Percentiles rank a stretch among this genome's conserved stretches.
Conservation (phyloP, 2,888 invertebrate genomes). For the Melanotus villosus region DNA sequence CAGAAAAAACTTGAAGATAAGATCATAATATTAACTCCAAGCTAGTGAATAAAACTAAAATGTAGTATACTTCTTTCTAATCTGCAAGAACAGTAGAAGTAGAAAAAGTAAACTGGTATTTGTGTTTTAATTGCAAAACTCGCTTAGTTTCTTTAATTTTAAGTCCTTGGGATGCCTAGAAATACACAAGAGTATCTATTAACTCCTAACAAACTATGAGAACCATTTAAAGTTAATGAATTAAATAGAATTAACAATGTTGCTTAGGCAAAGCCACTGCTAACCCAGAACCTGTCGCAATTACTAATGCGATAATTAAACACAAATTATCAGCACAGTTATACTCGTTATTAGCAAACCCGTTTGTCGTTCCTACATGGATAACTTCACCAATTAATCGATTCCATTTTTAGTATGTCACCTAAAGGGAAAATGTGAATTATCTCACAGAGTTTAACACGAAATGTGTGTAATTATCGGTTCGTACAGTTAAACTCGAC, state of each 20-base stretch:
- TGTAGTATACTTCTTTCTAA: no score
- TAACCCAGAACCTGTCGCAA: conserved; percentile 18
- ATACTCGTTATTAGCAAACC: conserved; percentile 10
- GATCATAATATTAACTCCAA: no score
- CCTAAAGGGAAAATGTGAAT: background rate
- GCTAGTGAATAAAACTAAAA: no score
- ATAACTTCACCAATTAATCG: conserved; percentile 8
- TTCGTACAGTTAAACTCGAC: no score
- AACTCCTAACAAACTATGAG: background rate
- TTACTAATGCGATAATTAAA: conserved; percentile 17
- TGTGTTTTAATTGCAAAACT: background rate
- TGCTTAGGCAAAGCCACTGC: background rate
- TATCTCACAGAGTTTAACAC: background rate
- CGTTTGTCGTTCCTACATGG: conserved; percentile 1
- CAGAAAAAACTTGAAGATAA: no score
- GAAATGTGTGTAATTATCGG: background rate
- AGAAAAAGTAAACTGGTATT: no score
- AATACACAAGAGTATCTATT: background rate
- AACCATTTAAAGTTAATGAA: background rate
- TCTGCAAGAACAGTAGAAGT: no score
- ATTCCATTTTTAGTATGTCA: conserved; percentile 15
- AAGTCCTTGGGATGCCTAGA: background rate
- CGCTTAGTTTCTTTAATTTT: background rate
- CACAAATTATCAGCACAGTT: conserved; percentile 16
- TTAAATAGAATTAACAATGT: background rate